A percentile compares a stretch with the other conserved stretches of the same genome.
These are phyloP conservation scores for Loris lydekkerianus DNA, from an alignment of 2,797 vertebrate species.

Conservation along the genomic window DNA sequence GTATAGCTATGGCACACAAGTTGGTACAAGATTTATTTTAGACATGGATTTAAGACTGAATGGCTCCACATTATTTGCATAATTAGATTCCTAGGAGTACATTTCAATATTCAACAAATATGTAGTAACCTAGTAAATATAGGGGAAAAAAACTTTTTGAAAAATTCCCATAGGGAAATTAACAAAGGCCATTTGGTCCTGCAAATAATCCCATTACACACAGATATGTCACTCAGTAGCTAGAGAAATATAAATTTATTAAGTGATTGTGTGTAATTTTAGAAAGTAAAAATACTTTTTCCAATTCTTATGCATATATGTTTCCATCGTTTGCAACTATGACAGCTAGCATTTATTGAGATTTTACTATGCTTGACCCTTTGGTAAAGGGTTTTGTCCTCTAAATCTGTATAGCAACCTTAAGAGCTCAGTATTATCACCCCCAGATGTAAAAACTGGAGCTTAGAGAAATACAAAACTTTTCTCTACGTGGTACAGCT, in stretches of 20 bases:
- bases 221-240: slow-evolving; percentile 84
- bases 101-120: not conserved
- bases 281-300: not conserved
- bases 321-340: not conserved
- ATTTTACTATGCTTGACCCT: not conserved
- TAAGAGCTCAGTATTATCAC: not conserved
- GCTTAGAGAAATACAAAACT: not conserved
- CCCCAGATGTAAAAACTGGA: not conserved
- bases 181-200: slow-evolving; percentile 79
- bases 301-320: not conserved
- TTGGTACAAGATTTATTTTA: slow-evolving; percentile 40
- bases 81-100: slow-evolving; percentile 60
- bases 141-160: slow-evolving; percentile 87
- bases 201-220: slow-evolving; percentile 86
- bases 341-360: not conserved
- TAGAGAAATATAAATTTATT: slow-evolving; percentile 84
- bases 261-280: not conserved
- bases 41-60: slow-evolving; percentile 28
- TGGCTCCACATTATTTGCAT: slow-evolving; percentile 77
- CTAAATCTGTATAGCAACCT: not conserved
- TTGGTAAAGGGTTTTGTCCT: not conserved
- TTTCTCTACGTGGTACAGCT: not conserved
- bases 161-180: slow-evolving; percentile 85
- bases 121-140: not conserved
- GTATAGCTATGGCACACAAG: not conserved